phyloP scores from a whole-genome alignment of 2,888 invertebrate species.

The Tineola bisselliella region DNA sequence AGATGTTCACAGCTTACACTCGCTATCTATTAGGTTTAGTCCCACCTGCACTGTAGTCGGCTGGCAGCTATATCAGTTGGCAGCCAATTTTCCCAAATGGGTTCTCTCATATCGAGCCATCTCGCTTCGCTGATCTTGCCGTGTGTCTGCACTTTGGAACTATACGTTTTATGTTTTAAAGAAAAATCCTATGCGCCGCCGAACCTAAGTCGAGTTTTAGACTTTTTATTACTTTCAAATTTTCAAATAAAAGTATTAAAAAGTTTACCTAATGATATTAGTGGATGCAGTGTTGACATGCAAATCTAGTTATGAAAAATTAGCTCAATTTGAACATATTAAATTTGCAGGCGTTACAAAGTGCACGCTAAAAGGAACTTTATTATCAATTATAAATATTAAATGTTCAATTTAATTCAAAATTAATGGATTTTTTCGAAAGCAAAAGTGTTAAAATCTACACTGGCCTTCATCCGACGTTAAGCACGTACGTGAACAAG shows the following conservation, averaged over 20 bases:
- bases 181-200: conserved; percentile 15
- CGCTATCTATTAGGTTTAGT: conserved; percentile 6
- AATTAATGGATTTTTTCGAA: too few relatives aligned
- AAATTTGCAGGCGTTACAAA: too few relatives aligned
- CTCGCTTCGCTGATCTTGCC: conserved; percentile 18
- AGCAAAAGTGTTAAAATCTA: neutral
- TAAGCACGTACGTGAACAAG: conserved; percentile 19
- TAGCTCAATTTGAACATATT: neutral
- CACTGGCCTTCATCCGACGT: neutral
- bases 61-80: conserved; percentile 19
- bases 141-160: conserved; percentile 18
- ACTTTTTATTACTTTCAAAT: neutral
- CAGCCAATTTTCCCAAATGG: conserved; percentile 32
- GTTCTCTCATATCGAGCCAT: conserved; percentile 22
- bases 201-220: neutral
- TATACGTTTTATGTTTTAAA: conserved; percentile 21
- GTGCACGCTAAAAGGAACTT: too few relatives aligned
- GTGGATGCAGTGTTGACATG: too few relatives aligned
- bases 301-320: too few relatives aligned
- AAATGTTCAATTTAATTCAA: too few relatives aligned
- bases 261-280: too few relatives aligned
- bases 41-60: neutral
- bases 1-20: conserved; percentile 1
- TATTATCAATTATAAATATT: too few relatives aligned
- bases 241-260: neutral